These are phyloP conservation scores for Amphiprion percula DNA, from an alignment of 2,113 vertebrate species.

Conservation along the genomic window DNA sequence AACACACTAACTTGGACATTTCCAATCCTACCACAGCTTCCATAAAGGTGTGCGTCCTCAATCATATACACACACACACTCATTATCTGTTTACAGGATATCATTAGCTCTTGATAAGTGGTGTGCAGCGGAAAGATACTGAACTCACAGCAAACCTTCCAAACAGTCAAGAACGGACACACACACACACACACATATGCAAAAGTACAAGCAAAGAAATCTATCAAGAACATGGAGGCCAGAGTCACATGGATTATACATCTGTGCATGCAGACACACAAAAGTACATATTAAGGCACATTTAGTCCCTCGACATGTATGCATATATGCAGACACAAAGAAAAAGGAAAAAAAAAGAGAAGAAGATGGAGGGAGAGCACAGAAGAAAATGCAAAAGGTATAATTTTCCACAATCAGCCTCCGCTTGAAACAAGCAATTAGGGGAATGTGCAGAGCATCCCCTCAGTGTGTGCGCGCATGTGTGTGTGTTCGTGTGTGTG, in stretches of 20 bases:
- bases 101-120: neutral
- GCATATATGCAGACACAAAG: conserved; percentile 63
- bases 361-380: conserved; percentile 35
- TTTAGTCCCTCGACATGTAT: conserved; percentile 34
- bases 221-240: neutral
- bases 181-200: neutral
- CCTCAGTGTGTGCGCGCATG: conserved; percentile 53
- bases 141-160: too few species aligned
- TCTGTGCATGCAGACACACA: conserved; percentile 6
- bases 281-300: conserved; percentile 19
- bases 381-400: conserved; percentile 73
- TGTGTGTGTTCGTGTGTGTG: conserved; percentile 69
- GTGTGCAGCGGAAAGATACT: too few species aligned
- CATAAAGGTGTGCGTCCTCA: too few species aligned
- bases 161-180: too few species aligned
- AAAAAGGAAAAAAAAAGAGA: conserved; percentile 23
- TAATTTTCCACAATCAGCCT: conserved; percentile 98
- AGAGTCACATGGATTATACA: neutral
- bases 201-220: conserved; percentile 3
- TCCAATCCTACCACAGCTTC: too few species aligned
- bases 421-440: conserved; percentile 95
- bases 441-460: conserved; percentile 87
- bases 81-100: neutral
- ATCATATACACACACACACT: too few species aligned
- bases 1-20: too few species aligned